Percentiles rank a stretch among this genome's conserved stretches.
Conservation (phyloP, 64 coral and sea anemone species). For the Montipora capricornis region DNA sequence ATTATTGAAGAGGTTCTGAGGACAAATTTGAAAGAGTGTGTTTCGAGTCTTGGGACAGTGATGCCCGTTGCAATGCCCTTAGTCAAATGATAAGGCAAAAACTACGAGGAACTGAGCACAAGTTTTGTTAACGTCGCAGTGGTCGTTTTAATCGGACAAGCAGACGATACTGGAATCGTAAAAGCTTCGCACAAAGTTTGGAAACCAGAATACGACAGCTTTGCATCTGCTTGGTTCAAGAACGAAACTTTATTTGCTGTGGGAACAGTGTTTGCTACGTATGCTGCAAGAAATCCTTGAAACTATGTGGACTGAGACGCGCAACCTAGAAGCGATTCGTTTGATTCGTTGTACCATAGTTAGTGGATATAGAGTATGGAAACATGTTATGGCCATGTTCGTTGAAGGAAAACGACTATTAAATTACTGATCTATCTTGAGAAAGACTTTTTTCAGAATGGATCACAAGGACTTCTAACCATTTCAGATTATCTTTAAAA, state of each 20-base stretch:
- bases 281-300: slow-evolving; percentile 43
- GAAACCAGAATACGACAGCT: slow-evolving; percentile 93
- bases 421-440: too few relatives aligned
- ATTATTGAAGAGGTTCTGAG: slow-evolving; percentile 79
- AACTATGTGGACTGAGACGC: not conserved
- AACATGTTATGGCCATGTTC: too few relatives aligned
- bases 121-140: slow-evolving; percentile 67
- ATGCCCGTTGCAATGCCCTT: slow-evolving; percentile 63
- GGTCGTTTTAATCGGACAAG: slow-evolving; percentile 85
- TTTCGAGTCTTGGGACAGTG: slow-evolving; percentile 75
- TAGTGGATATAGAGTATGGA: too few relatives aligned
- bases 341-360: too few relatives aligned
- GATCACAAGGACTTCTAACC: too few relatives aligned
- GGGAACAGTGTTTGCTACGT: slow-evolving; percentile 82
- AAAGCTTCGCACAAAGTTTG: slow-evolving; percentile 91
- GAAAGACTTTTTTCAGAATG: too few relatives aligned
- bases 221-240: slow-evolving; percentile 90
- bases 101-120: slow-evolving; percentile 35
- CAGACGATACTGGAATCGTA: slow-evolving; percentile 78
- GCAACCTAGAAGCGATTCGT: too few relatives aligned
- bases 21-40: slow-evolving; percentile 66
- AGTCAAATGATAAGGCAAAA: slow-evolving; percentile 83
- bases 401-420: too few relatives aligned
- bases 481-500: too few relatives aligned
- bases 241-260: slow-evolving; percentile 86